Evolutionary conservation across 1,140 invertebrate species (phyloP).

Genomic region (Spodoptera frugiperda): DNA sequence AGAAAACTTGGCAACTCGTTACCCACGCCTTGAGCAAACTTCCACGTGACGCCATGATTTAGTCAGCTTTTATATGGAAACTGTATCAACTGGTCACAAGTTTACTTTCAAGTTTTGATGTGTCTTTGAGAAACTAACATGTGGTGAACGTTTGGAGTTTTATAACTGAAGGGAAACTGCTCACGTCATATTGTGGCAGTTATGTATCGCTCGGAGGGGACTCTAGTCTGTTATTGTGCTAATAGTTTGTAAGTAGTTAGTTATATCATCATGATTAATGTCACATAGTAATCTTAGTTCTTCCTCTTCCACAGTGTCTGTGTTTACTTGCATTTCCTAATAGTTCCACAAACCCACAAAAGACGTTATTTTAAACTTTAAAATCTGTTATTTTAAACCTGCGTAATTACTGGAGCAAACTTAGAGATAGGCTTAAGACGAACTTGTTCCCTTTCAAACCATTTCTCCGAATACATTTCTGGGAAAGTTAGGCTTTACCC

Average conservation of each 20-base stretch:
- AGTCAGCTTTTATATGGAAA: conserved; percentile 5
- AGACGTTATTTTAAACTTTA: too few relatives aligned
- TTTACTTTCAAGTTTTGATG: conserved; percentile 5
- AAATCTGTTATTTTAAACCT: conserved; percentile 1
- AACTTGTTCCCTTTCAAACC: not conserved
- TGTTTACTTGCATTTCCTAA: too few relatives aligned
- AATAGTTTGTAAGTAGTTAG: too few relatives aligned
- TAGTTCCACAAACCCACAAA: too few relatives aligned
- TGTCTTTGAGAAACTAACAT: not conserved
- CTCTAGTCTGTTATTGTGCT: too few relatives aligned
- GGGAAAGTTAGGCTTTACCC: not conserved
- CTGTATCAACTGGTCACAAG: not conserved
- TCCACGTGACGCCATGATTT: conserved; percentile 25
- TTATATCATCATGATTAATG: too few relatives aligned
- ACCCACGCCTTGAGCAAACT: conserved; percentile 22
- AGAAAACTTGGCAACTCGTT: conserved; percentile 39
- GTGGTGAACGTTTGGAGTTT: conserved; percentile 1
- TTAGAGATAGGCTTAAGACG: not conserved
- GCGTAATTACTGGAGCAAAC: not conserved
- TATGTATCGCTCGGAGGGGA: too few relatives aligned
- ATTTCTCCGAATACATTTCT: not conserved
- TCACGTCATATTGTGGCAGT: too few relatives aligned
- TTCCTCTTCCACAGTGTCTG: too few relatives aligned
- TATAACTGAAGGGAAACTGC: too few relatives aligned
- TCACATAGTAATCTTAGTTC: too few relatives aligned